A percentile compares a stretch with the other conserved stretches of the same genome.
Evolutionary conservation across 2,888 invertebrate species (phyloP).

Genomic region (Parthenolecanium corni): DNA sequence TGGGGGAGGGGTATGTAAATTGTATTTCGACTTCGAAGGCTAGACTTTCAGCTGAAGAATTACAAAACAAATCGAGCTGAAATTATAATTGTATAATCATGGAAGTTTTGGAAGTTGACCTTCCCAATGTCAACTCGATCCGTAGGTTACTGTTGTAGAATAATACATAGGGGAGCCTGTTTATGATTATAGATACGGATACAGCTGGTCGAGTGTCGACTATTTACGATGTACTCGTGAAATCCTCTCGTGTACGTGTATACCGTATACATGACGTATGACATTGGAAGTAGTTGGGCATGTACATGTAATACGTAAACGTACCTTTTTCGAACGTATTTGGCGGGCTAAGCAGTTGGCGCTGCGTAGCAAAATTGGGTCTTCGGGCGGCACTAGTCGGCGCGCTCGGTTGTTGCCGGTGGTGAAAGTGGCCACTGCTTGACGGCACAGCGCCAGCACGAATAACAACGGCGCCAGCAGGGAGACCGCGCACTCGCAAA

Average conservation of each 20-base stretch:
- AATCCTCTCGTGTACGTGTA: not conserved
- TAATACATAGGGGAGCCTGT: not conserved
- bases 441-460: too few relatives aligned
- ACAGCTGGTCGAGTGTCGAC: not conserved
- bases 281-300: not conserved
- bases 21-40: too few relatives aligned
- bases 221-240: not conserved
- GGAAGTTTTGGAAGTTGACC: too few relatives aligned
- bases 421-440: too few relatives aligned
- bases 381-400: slow-evolving; percentile 38
- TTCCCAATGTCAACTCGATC: too few relatives aligned
- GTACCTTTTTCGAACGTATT: slow-evolving; percentile 45
- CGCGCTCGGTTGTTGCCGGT: too few relatives aligned
- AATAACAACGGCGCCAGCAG: too few relatives aligned
- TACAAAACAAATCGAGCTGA: too few relatives aligned
- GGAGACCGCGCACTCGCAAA: too few relatives aligned
- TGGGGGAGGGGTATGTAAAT: too few relatives aligned
- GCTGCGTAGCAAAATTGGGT: slow-evolving; percentile 47
- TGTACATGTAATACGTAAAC: not conserved
- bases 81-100: too few relatives aligned
- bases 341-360: slow-evolving; percentile 55
- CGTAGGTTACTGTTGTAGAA: not conserved
- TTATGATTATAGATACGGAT: not conserved
- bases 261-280: not conserved
- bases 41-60: too few relatives aligned